A percentile compares a stretch with the other conserved stretches of the same genome.
Conservation (phyloP, 2,113 vertebrate genomes). For the Colius striatus region DNA sequence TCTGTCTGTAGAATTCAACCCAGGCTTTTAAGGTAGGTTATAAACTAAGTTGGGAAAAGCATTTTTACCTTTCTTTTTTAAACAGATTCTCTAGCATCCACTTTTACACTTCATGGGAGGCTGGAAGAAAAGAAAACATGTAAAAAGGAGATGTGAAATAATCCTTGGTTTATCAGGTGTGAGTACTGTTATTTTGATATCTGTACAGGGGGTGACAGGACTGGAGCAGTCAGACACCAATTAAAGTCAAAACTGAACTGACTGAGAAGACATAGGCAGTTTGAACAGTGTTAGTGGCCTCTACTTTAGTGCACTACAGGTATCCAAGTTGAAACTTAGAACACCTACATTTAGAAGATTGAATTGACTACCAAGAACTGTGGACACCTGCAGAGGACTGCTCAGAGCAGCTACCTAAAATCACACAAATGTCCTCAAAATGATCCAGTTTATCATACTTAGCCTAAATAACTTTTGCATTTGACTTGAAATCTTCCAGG, state of each 20-base stretch:
- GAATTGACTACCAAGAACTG: not conserved
- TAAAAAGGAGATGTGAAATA: not conserved
- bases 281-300: not conserved
- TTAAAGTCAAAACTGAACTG: not conserved
- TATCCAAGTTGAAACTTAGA: not conserved
- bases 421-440: not conserved
- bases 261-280: not conserved
- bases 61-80: not conserved
- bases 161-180: not conserved
- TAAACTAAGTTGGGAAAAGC: not conserved
- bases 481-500: not conserved
- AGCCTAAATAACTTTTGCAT: not conserved
- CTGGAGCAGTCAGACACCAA: not conserved
- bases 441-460: not conserved
- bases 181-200: constrained; percentile 16
- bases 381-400: fast-evolving
- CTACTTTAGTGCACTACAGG: not conserved
- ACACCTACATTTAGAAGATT: not conserved
- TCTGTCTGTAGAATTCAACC: not conserved
- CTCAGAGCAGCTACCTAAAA: not conserved
- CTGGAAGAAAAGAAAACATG: not conserved
- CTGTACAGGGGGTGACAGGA: not conserved
- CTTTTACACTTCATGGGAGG: not conserved
- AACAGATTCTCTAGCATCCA: not conserved
- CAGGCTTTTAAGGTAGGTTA: not conserved